Base-by-base conservation (phyloP, 2,113 vertebrate genomes). In the Lipotes vexillifer region DNA sequence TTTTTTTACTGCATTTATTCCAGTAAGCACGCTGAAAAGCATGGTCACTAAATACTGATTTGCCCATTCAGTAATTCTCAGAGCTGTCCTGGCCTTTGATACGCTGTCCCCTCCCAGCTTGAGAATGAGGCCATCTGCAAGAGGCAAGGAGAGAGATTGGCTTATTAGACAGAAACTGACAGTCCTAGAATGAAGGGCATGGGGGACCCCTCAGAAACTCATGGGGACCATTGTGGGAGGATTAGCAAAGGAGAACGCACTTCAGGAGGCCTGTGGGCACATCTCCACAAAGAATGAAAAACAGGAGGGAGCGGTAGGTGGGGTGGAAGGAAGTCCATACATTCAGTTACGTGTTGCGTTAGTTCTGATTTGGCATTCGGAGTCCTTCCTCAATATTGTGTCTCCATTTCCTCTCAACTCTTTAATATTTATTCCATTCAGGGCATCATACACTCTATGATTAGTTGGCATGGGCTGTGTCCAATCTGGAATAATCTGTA, bases 401-500 rank as follows among this genome's bases (percentile, higher is more conserved):
- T 98, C 93, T 97, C 97, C 95, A 96, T 97, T 98, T 98, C 97
- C 97, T 97, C 94, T 94, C 96, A 96, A 97, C 97, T 97, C 97
- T 95, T 98, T 98, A 98, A 98, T 98, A 98, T 98, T 97, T 98
- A 98, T 98, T 98, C 98, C 98, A 98, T 98, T 98, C 98, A 95
- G 96, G 96, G 97, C 97, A 98, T 98, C 98, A 98, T 97, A 96
- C 93, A 97, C 98, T 98, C 97, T 98, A 97, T 98, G 98, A 98
- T 98, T 98, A 98, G 97, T 94, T 98, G 98, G 98, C 98, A 98
- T 96, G 98, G 96, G 98, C 96, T 97, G 75, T 88, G 97, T 98
- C 98, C 98, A 98, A 98, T 98, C 98, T 98, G 96, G 97, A 98
- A 97, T 98, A 98, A 98, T 98, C 98, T 98, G 98, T 98, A 98